Base-by-base conservation (phyloP, 2,113 vertebrate species). In the Asarcornis scutulata region DNA sequence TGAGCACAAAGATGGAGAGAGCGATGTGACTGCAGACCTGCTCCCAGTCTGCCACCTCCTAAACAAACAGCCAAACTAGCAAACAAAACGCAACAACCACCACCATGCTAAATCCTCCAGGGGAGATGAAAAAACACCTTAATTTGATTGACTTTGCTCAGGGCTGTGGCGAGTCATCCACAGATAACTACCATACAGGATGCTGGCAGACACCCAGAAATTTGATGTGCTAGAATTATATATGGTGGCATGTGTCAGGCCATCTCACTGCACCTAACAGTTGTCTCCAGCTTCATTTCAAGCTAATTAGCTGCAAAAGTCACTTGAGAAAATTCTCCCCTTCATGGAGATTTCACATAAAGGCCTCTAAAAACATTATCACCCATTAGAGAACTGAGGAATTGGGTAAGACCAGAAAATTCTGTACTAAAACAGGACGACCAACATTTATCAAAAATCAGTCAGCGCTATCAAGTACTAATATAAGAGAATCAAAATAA, bases 231-330 rank as follows among this genome's bases (percentile, higher is more conserved):
- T 55, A 72, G 62, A 71, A 89, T 73, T 96, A 93, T 78, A 84
- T 77, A 83, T 53, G 60, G 79, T 82, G 71, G 88, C 71, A 95
- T 94, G 83, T 75, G 79, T 91, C 32, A 91, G 72, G 52, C 26
- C 44, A 64, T 89, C 91, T 93, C 88, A 78, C 5, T 87, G 66
- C 66, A 87, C 77, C 58, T 77, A 96, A 88, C 79, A 95, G 66
- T 68, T 74, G 89, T 89, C 59, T 91, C 87, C 93, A 94, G 81
- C 23, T 93, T 96, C 83, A 86, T 86, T 96, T 95, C 73, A 86
- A 96, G 72, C 82, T 93, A 95, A 91, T 95, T 94, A 97, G 63
- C 44, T 79, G 56, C 58, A 95, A 96, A 84, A 91, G 64, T 81
- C 72, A 62, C 80, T 91, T 72, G 32, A 86, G 89, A 94, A 88